phyloP scores from a whole-genome alignment of 2,888 invertebrate genomes.

The Neocrepidodera transversa region DNA sequence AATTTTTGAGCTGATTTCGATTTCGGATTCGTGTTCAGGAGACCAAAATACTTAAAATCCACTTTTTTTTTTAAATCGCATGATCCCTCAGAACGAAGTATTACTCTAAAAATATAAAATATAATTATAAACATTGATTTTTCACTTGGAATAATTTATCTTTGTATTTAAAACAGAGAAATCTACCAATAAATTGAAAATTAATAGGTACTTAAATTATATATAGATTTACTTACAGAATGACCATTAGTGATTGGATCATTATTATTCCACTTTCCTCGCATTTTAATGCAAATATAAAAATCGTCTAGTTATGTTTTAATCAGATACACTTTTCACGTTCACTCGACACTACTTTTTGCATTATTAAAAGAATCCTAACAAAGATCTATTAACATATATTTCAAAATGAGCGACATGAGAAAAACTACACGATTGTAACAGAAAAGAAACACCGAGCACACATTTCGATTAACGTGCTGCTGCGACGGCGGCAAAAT shows the following conservation, averaged over 20 bases:
- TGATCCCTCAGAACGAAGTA: no score
- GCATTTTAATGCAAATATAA: conserved; percentile 25
- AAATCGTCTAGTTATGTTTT: conserved; percentile 14
- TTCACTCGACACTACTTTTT: conserved; percentile 18
- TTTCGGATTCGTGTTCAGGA: no score
- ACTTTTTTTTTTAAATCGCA: no score
- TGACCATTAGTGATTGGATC: conserved; percentile 21
- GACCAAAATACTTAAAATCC: no score
- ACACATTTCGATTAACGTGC: conserved; percentile 4
- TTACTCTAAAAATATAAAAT: no score
- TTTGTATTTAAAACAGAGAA: no score
- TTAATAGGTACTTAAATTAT: not conserved
- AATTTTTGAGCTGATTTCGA: no score
- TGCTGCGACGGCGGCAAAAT: not conserved
- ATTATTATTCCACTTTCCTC: conserved; percentile 36
- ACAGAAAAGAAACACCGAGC: conserved; percentile 4
- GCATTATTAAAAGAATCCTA: conserved; percentile 19
- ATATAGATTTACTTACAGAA: conserved; percentile 25
- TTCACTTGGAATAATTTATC: no score
- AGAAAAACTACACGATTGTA: conserved; percentile 10
- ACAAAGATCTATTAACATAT: conserved; percentile 26
- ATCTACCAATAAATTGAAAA: not conserved
- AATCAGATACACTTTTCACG: conserved; percentile 18
- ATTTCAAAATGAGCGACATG: conserved; percentile 22
- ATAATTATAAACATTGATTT: no score